Evolutionary conservation across 2,113 vertebrate genomes (phyloP).

Genomic region (Eleginops maclovinus): DNA sequence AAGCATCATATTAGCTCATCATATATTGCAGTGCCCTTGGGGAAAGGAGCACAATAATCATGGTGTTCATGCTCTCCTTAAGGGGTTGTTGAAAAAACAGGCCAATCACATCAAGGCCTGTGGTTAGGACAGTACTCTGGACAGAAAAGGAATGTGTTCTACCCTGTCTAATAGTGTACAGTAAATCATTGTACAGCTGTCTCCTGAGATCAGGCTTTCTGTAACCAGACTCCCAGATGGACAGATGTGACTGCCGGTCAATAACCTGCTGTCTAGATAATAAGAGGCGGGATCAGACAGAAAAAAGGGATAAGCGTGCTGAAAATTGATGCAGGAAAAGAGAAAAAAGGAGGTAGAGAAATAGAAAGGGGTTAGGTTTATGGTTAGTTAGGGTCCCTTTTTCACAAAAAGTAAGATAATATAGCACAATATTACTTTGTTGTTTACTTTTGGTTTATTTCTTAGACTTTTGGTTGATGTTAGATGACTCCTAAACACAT

Average conservation of each 20-base stretch:
- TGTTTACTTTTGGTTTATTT: not conserved
- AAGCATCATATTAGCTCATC: not conserved
- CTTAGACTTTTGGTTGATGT: not conserved
- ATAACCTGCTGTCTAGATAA: slow-evolving; percentile 25
- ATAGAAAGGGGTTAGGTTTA: not conserved
- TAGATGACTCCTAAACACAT: not conserved
- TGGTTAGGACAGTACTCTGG: not conserved
- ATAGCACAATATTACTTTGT: too few species aligned
- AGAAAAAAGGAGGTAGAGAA: not conserved
- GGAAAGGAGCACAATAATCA: not conserved
- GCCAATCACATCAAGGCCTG: not conserved
- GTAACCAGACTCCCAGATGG: slow-evolving; percentile 53
- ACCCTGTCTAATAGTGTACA: slow-evolving; percentile 11
- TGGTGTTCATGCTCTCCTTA: not conserved
- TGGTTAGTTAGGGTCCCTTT: not conserved
- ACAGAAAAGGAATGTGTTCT: not conserved
- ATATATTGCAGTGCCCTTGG: not conserved
- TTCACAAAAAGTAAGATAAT: not conserved
- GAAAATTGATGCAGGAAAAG: slow-evolving; percentile 1
- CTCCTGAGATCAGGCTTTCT: slow-evolving; percentile 39
- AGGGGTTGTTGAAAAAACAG: not conserved
- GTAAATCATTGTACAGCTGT: slow-evolving; percentile 15
- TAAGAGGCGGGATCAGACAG: not conserved
- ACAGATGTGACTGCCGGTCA: slow-evolving; percentile 54
- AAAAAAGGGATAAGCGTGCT: slow-evolving; percentile 6